These are phyloP conservation scores for Spicauda simplicius DNA, from an alignment of 2,888 invertebrate genomes.

Conservation along the genomic window DNA sequence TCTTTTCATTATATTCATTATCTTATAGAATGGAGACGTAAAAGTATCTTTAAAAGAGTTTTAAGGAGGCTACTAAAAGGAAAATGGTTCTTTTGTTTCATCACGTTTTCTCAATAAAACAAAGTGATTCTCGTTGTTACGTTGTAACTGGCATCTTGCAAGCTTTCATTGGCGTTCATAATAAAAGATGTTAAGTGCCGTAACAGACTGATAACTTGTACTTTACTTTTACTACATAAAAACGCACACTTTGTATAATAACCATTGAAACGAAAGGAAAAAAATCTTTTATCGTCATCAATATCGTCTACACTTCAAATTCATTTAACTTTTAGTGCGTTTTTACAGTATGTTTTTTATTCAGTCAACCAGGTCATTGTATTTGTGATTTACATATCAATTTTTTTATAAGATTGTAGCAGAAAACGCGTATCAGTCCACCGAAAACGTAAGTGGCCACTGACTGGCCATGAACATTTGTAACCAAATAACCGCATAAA, in stretches of 20 bases:
- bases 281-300: no score
- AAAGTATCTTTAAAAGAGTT: background rate
- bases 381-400: no score
- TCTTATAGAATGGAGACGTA: background rate
- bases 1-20: background rate
- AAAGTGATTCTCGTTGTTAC: slow-evolving; percentile 31
- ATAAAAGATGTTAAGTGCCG: slow-evolving; percentile 9
- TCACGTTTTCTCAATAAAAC: slow-evolving; percentile 14
- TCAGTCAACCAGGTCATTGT: no score
- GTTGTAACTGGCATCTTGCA: slow-evolving; percentile 3
- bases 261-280: no score
- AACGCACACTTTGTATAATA: background rate
- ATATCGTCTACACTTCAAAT: no score
- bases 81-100: background rate
- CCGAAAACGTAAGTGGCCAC: no score
- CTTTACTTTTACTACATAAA: background rate
- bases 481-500: no score
- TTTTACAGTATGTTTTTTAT: no score
- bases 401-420: no score
- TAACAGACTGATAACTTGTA: background rate
- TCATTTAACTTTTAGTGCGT: no score
- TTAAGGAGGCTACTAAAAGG: background rate
- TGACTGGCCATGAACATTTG: no score
- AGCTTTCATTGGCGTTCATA: slow-evolving; percentile 17
- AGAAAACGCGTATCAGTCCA: no score